Conservation (phyloP, 2,113 vertebrate species). For the Maccullochella peelii region DNA sequence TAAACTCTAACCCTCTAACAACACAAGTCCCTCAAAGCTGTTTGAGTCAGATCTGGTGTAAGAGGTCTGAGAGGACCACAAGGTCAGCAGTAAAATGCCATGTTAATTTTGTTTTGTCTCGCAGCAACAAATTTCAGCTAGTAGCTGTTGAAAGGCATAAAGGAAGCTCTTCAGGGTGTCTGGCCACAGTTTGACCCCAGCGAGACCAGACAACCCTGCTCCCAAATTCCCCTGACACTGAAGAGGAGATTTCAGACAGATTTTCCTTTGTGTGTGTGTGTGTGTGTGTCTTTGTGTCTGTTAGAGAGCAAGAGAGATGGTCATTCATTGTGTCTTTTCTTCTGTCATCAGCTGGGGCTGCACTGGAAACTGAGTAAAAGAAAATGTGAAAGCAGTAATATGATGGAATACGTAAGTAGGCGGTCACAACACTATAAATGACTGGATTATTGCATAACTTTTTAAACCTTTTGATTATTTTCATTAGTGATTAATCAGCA, state of each 20-base stretch:
- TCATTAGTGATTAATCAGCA: background rate
- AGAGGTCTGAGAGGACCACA: conserved; percentile 56
- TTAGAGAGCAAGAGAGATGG: conserved; percentile 27
- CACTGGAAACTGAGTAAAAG: conserved; percentile 99
- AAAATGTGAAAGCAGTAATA: conserved; percentile 99
- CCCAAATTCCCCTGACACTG: conserved; percentile 64
- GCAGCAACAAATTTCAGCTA: conserved; percentile 82
- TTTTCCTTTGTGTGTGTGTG: conserved; percentile 63
- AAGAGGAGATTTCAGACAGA: conserved; percentile 75
- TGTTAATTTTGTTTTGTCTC: conserved; percentile 83
- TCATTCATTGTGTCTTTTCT: conserved; percentile 50
- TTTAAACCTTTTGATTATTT: background rate
- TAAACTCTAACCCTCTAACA: conserved; percentile 55
- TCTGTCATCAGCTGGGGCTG: conserved; percentile 91
- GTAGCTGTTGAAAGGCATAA: conserved; percentile 78
- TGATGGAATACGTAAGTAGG: conserved; percentile 93
- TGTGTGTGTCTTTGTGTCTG: conserved; percentile 57
- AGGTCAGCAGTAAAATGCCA: conserved; percentile 80
- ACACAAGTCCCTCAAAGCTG: conserved; percentile 57
- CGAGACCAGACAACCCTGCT: conserved; percentile 75
- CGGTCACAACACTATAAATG: background rate
- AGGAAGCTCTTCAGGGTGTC: conserved; percentile 82
- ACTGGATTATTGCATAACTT: background rate
- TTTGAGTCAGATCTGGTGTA: conserved; percentile 64
- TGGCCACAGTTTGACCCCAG: conserved; percentile 81